phyloP scores from a whole-genome alignment of 2,113 vertebrate species.

The Ochotona princeps region DNA sequence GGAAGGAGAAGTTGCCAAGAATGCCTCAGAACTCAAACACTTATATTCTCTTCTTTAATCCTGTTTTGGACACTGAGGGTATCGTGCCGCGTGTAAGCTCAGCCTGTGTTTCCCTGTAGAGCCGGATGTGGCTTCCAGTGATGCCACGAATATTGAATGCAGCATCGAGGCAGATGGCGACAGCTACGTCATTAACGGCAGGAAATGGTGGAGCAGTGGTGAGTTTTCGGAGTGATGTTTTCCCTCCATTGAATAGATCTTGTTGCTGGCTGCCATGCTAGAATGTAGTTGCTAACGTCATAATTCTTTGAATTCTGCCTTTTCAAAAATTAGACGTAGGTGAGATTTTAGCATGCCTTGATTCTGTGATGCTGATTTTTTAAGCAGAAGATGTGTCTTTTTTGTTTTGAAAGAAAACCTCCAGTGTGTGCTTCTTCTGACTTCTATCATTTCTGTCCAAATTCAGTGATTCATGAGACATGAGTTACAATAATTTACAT shows the following conservation, averaged over 20 bases:
- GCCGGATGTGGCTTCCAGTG: conserved; percentile 95
- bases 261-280: not conserved
- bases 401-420: not conserved
- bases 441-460: not conserved
- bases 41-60: not conserved
- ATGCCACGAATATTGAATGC: conserved; percentile 95
- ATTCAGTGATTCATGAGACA: not conserved
- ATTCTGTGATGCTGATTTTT: conserved; percentile 16
- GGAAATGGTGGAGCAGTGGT: conserved; percentile 98
- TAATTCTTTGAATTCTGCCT: conserved; percentile 16
- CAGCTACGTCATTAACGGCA: conserved; percentile 91
- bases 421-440: not conserved
- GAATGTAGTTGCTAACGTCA: not conserved
- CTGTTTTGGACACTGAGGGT: not conserved
- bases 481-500: not conserved
- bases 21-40: not conserved
- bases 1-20: not conserved
- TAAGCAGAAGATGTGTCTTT: no score
- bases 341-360: conserved; percentile 18
- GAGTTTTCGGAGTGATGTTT: conserved; percentile 73
- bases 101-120: conserved; percentile 84
- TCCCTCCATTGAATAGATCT: not conserved
- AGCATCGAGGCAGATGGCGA: conserved; percentile 87
- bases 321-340: conserved; percentile 23
- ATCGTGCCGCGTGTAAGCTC: conserved; percentile 11